Evolutionary conservation across 2,888 invertebrate species (phyloP).

Genomic region (Phoenoteleia sp.): DNA sequence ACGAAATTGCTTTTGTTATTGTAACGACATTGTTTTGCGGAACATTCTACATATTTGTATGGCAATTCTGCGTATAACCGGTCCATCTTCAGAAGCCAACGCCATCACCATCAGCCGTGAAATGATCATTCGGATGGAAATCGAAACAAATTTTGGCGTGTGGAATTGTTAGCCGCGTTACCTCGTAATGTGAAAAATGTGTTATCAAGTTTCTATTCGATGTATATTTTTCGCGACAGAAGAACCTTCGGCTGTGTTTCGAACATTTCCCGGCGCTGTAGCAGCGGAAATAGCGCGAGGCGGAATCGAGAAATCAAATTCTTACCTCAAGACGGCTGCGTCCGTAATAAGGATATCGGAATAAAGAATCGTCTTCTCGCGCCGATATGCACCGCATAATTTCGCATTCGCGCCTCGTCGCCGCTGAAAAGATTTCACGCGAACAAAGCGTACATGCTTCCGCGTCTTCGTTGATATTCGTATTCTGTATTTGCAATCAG

Average conservation of each 20-base stretch:
- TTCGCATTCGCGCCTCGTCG: conserved; percentile 72
- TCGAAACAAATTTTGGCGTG: conserved; percentile 46
- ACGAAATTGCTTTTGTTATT: too few species aligned
- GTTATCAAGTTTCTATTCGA: conserved; percentile 50
- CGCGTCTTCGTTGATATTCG: conserved; percentile 64
- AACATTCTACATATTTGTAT: too few species aligned
- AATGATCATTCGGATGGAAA: conserved; percentile 55
- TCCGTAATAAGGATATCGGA: conserved; percentile 47
- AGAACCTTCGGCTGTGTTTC: not conserved
- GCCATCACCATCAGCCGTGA: conserved; percentile 52
- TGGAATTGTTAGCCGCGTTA: conserved; percentile 50
- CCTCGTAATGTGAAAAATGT: conserved; percentile 43
- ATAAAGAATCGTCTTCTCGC: conserved; percentile 73
- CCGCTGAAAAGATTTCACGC: conserved; percentile 75
- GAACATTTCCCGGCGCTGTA: not conserved
- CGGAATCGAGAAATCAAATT: conserved; percentile 55
- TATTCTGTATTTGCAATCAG: conserved; percentile 66
- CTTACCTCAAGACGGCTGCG: conserved; percentile 15
- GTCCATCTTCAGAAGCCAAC: too few species aligned
- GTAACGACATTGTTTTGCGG: too few species aligned
- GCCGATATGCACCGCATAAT: conserved; percentile 75
- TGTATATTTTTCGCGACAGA: conserved; percentile 1
- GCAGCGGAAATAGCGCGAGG: conserved; percentile 7
- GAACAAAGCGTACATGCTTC: conserved; percentile 73
- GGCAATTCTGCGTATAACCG: too few species aligned